Evolutionary conservation across 1,140 invertebrate genomes (phyloP).

Genomic region (Cecropterus lyciades): DNA sequence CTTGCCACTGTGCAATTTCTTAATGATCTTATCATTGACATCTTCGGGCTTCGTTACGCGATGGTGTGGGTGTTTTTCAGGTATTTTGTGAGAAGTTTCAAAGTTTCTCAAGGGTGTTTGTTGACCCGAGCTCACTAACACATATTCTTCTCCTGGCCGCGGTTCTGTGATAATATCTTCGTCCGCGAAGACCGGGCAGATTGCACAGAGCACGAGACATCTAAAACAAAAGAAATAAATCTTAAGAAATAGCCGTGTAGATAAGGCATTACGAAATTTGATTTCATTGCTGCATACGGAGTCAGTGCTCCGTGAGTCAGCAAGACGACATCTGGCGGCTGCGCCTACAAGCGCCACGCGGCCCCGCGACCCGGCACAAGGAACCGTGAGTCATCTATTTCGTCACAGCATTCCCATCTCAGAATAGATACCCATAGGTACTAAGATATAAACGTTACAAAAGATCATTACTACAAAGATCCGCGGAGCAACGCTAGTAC

Average conservation of each 20-base stretch:
- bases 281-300: slow-evolving; percentile 42
- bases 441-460: slow-evolving; percentile 14
- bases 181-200: slow-evolving; percentile 64
- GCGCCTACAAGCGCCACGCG: slow-evolving; percentile 51
- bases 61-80: slow-evolving; percentile 75
- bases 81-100: slow-evolving; percentile 80
- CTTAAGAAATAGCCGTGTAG: slow-evolving; percentile 41
- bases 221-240: slow-evolving; percentile 70
- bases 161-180: slow-evolving; percentile 84
- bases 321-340: slow-evolving; percentile 55
- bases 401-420: slow-evolving; percentile 51
- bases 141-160: slow-evolving; percentile 83
- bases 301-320: slow-evolving; percentile 60
- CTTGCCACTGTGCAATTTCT: slow-evolving; percentile 66
- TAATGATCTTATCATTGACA: slow-evolving; percentile 59
- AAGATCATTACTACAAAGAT: slow-evolving; percentile 37
- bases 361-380: slow-evolving; percentile 43
- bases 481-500: slow-evolving; percentile 9
- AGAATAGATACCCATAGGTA: slow-evolving; percentile 7
- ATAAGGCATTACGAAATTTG: slow-evolving; percentile 48
- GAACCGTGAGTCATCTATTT: slow-evolving; percentile 69
- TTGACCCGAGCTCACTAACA: slow-evolving; percentile 79
- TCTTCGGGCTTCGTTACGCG: slow-evolving; percentile 63
- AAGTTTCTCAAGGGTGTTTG: slow-evolving; percentile 75
- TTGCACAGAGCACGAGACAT: slow-evolving; percentile 69